phyloP scores from a whole-genome alignment of 2,113 vertebrate species.

The Synchiropus splendidus region DNA sequence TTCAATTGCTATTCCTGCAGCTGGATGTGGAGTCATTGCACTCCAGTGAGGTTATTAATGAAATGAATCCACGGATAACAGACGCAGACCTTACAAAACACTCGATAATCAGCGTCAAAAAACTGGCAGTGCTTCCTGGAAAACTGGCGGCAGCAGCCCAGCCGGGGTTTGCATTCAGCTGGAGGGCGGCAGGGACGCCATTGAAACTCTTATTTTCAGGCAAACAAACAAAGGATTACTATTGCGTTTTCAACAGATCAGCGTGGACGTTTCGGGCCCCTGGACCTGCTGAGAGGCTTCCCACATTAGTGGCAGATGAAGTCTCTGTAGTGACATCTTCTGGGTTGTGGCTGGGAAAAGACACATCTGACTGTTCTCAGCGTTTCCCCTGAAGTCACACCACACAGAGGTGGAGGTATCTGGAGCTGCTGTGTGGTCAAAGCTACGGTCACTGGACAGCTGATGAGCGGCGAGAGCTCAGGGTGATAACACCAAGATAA shows the following conservation, averaged over 20 bases:
- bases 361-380: conserved; percentile 66
- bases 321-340: too few relatives aligned
- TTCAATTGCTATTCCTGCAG: conserved; percentile 10
- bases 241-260: too few relatives aligned
- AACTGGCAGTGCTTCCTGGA: conserved; percentile 1
- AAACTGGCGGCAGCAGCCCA: too few relatives aligned
- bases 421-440: conserved; percentile 16
- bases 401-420: conserved; percentile 20
- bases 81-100: too few relatives aligned
- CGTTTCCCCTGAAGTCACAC: conserved; percentile 34
- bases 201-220: too few relatives aligned
- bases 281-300: too few relatives aligned
- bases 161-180: too few relatives aligned
- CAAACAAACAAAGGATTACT: too few relatives aligned
- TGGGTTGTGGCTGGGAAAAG: conserved; percentile 70
- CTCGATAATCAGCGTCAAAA: too few relatives aligned
- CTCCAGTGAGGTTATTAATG: conserved; percentile 4
- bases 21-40: conserved; percentile 21
- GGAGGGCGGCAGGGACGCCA: too few relatives aligned
- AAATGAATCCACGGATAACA: conserved; percentile 1
- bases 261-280: too few relatives aligned
- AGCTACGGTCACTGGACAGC: conserved; percentile 20
- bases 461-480: conserved; percentile 6
- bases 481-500: conserved; percentile 17
- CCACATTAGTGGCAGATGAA: too few relatives aligned